Evolutionary conservation across 1,140 invertebrate genomes (phyloP), one percentile per base, ranked within the genome.

Genomic region (Cepaea nemoralis): DNA sequence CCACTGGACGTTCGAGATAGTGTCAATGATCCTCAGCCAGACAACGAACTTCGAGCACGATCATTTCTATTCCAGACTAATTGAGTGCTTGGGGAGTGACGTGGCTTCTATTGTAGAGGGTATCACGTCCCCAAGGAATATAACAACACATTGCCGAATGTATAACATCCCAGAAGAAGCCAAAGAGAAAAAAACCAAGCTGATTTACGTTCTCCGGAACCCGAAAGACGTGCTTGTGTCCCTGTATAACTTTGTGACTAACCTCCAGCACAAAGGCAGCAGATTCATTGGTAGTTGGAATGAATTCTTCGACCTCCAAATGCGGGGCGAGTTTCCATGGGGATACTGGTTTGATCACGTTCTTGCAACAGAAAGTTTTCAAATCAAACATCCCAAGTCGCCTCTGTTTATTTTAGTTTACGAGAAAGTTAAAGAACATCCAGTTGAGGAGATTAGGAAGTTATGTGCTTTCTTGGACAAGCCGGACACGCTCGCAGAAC

Each of bases 261-360:
- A 40, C 10, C 22, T 27, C 2, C 2, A 16, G 6, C 14, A 16
- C 2, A 37, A 39, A 2, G 35, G 1, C n/a, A 1, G 24, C n/a
- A 45, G 35, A 10, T 71, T 71, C n/a, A 39, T 39, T 3, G 37
- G 69, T 2, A 71, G 3, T 10, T 71, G 69, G 69, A 10, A 39
- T 12, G 69, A 71, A 0, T 71, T 71, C 37, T 71, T 71, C 22
- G 2, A 71, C n/a, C 19, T 71, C 2, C 40, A 39, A 14, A 45
- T 71, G 33, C 24, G 2, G 2, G 69, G 69, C 12, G 63, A 67
- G 8, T 40, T 71, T 27, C 37, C 22, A 0, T 71, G 69, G 35
- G 69, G 69, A 0, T 39, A 3, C 1, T 71, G 69, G 69, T 71
- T 71, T 40, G 69, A 71, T 22, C 69, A 71, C 24, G 40, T 71